Percentiles rank a stretch among this genome's conserved stretches.
Evolutionary conservation across 2,113 vertebrate species (phyloP).

Genomic region (Elephantulus edwardii): DNA sequence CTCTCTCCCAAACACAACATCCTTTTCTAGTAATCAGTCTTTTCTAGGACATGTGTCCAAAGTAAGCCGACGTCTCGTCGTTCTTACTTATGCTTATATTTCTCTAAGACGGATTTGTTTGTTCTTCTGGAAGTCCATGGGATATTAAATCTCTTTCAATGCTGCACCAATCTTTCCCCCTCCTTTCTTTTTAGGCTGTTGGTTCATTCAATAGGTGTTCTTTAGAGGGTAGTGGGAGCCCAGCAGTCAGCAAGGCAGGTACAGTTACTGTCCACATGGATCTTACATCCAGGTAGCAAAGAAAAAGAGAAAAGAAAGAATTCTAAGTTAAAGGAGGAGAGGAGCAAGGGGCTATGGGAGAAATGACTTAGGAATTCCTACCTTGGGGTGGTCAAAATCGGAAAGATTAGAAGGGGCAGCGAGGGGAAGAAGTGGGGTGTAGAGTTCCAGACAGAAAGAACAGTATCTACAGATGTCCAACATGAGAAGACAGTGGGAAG

Average conservation of each 20-base stretch:
- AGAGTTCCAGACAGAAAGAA: neutral
- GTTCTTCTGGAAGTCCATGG: neutral
- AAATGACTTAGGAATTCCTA: neutral
- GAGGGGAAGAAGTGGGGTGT: neutral
- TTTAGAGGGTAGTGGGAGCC: neutral
- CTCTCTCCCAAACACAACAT: neutral
- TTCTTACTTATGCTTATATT: neutral
- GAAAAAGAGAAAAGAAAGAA: neutral
- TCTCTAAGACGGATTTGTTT: neutral
- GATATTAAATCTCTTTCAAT: too few relatives aligned
- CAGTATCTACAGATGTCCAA: neutral
- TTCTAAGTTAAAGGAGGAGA: neutral
- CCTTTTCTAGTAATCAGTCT: neutral
- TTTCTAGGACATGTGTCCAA: neutral
- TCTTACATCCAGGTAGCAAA: neutral
- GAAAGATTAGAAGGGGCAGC: neutral
- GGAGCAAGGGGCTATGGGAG: neutral
- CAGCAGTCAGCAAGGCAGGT: fast-evolving
- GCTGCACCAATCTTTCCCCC: neutral
- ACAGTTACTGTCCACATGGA: neutral
- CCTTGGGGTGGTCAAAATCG: neutral
- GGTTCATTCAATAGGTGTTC: neutral
- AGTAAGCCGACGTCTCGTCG: neutral
- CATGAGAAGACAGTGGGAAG: too few relatives aligned
- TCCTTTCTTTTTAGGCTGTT: neutral